A percentile compares a stretch with the other conserved stretches of the same genome.
These are phyloP conservation scores for Carposina sasakii DNA, from an alignment of 1,140 invertebrate genomes.

Conservation along the genomic window DNA sequence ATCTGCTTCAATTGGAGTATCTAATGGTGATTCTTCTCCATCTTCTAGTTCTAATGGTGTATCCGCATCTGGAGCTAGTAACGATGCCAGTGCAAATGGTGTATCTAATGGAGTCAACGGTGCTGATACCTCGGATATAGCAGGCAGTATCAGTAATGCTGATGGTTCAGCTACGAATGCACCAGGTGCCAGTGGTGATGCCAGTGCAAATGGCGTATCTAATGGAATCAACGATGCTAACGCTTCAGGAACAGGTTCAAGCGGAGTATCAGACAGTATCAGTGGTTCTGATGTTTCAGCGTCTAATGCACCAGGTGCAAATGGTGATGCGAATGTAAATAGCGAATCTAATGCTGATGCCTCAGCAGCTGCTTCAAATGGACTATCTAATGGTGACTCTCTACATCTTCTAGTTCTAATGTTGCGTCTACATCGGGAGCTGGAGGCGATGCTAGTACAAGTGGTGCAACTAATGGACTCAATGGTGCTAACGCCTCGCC, in stretches of 20 bases:
- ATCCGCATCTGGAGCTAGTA: background rate
- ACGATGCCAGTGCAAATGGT: background rate
- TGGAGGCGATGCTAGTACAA: background rate
- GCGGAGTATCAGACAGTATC: background rate
- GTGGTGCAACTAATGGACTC: background rate
- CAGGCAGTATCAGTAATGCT: background rate
- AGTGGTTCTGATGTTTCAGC: background rate
- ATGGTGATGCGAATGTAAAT: background rate
- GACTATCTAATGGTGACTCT: background rate
- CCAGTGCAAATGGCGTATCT: background rate
- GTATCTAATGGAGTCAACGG: background rate
- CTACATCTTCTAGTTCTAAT: background rate
- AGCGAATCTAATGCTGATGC: background rate
- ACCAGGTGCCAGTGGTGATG: background rate
- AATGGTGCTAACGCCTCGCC: background rate
- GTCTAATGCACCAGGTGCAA: background rate
- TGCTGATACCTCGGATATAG: background rate
- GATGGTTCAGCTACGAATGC: background rate
- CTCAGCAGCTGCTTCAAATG: background rate
- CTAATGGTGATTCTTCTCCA: background rate
- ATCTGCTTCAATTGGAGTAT: background rate
- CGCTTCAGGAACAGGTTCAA: background rate
- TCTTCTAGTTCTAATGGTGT: background rate
- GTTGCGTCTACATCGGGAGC: background rate
- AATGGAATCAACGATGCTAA: background rate